Evolutionary conservation across 2,113 vertebrate genomes (phyloP), one percentile per base, ranked within the genome.

Genomic region (Tamias sibiricus): DNA sequence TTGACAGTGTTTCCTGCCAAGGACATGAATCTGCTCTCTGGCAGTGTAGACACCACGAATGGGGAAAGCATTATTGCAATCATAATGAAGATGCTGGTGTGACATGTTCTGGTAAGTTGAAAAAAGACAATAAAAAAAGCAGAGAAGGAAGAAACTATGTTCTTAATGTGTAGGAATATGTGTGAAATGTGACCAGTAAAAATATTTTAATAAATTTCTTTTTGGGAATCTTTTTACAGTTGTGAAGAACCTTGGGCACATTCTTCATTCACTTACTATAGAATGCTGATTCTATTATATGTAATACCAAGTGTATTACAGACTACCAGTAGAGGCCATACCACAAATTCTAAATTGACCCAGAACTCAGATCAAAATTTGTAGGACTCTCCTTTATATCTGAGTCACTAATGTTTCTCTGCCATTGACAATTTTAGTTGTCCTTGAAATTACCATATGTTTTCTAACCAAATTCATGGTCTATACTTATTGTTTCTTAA

Each of bases 61-160:
- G 97, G 98, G 96, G 94, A 24, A 85, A 74, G 12, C 90, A 97
- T 40, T 83, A 97, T 17, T 98, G 98, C 62, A 8, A 52, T 17
- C 98, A 98, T 11, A 24, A 20, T 0, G 92, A 97, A 91, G 98
- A 98, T 37, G 97, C 97, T 77, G 97, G 98, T 14, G 97, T 98
- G 54, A 90, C 62, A 1, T 98, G 98, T 69, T 97, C 97, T 42
- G 98, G 98, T 98, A 90, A 90, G 97, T 92, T 19, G 44, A 91
- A 95, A 89, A 8, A 54, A 85, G 93, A 91, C 4, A 24, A 79
- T 77, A 52, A 37, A 26, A 30, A 68, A 84, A 95, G 69, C 14
- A 76, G 42, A 81, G 52, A 69, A 35, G 8, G 24, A 64, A 90
- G 22, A 49, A 37, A 4, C 6, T 40, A 24, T 59, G 20, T 64